phyloP scores from a whole-genome alignment of 2,888 invertebrate genomes.

The Eurois occulta region DNA sequence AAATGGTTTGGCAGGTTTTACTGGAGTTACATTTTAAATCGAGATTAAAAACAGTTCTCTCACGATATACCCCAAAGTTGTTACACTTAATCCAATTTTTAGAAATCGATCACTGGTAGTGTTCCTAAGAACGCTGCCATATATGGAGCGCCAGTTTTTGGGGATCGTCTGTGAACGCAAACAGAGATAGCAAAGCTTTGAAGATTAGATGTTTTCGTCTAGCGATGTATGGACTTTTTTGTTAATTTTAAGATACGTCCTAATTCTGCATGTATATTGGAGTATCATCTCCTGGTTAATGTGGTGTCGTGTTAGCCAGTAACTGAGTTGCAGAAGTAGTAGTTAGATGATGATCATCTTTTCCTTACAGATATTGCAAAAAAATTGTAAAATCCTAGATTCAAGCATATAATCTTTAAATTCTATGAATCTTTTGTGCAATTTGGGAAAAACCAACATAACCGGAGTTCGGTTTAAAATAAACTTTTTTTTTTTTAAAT shows the following conservation, averaged over 20 bases:
- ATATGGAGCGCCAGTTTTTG: slow-evolving; percentile 34
- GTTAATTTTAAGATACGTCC: neutral
- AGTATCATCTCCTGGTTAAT: neutral
- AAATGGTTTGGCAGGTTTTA: neutral
- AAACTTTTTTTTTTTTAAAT: neutral
- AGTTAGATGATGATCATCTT: neutral
- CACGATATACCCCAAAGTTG: neutral
- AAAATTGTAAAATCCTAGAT: neutral
- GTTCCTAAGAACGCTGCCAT: slow-evolving; percentile 17
- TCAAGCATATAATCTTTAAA: neutral
- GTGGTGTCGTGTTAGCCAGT: neutral
- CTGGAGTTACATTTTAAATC: neutral
- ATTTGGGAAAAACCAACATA: slow-evolving; percentile 8
- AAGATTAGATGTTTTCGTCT: neutral
- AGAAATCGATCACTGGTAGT: slow-evolving; percentile 14
- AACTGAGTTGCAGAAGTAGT: neutral
- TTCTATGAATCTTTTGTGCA: neutral
- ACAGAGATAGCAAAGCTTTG: neutral
- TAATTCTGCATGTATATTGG: neutral
- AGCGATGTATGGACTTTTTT: neutral
- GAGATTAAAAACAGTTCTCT: no score
- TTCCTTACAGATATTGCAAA: neutral
- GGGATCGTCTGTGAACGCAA: slow-evolving; percentile 33
- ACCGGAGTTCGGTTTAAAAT: neutral
- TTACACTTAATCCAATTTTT: slow-evolving; percentile 12